These are phyloP conservation scores for Zaprionus vittiger DNA, from an alignment of 1,140 invertebrate species.

Conservation along the genomic window DNA sequence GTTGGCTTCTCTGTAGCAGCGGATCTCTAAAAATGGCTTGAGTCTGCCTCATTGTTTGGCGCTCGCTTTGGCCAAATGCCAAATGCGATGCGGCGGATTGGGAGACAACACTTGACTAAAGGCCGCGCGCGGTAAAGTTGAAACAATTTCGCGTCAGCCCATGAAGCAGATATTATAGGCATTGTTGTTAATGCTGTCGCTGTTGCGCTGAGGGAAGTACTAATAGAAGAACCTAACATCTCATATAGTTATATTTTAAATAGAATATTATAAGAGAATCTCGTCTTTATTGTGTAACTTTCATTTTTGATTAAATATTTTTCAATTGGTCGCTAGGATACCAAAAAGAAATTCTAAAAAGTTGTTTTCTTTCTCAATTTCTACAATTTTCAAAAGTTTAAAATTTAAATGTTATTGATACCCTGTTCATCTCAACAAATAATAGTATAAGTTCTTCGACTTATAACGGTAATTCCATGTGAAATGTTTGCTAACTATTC, in stretches of 20 bases:
- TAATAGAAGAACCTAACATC: slow-evolving; percentile 4
- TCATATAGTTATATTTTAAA: background rate
- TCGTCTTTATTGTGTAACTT: no score
- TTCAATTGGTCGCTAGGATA: no score
- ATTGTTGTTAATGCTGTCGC: slow-evolving; percentile 19
- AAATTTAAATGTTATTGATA: no score
- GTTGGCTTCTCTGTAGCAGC: slow-evolving; percentile 17
- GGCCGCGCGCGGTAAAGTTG: slow-evolving; percentile 58
- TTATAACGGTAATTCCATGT: no score
- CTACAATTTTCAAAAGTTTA: no score
- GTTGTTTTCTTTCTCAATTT: no score
- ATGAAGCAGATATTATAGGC: slow-evolving; percentile 21
- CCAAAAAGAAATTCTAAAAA: no score
- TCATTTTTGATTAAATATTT: background rate
- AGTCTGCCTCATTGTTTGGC: slow-evolving; percentile 30
- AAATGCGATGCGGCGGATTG: slow-evolving; percentile 59
- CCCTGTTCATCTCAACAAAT: no score
- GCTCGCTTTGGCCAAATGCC: slow-evolving; percentile 61
- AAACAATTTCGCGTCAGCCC: slow-evolving; percentile 40
- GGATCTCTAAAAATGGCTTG: slow-evolving; percentile 28
- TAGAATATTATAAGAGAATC: background rate
- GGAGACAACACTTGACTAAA: slow-evolving; percentile 62
- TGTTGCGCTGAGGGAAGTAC: slow-evolving; percentile 20
- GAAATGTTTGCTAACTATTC: background rate
- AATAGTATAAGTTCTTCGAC: no score